These are phyloP conservation scores for Cheiracanthium punctorium DNA, from an alignment of 2,888 invertebrate species.

Conservation along the genomic window DNA sequence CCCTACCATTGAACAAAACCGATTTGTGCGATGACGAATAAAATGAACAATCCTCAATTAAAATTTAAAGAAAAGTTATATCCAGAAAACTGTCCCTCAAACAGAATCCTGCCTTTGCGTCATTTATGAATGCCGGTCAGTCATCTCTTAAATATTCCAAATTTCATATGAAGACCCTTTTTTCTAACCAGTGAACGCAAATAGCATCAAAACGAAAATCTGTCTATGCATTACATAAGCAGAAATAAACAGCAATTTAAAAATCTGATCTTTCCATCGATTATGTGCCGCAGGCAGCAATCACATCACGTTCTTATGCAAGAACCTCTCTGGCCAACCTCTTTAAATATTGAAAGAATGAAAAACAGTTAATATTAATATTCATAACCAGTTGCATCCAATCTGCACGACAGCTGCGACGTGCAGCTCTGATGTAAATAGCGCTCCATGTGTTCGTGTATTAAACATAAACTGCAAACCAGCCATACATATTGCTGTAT, in stretches of 20 bases:
- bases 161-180: too few relatives aligned
- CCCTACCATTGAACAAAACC: too few relatives aligned
- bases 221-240: neutral
- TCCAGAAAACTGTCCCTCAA: too few relatives aligned
- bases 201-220: neutral
- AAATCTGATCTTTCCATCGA: neutral
- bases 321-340: neutral
- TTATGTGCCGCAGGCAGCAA: neutral
- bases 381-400: conserved; percentile 47
- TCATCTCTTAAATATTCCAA: too few relatives aligned
- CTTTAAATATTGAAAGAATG: conserved; percentile 50
- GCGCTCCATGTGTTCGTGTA: neutral
- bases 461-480: neutral
- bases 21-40: too few relatives aligned
- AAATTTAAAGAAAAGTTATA: too few relatives aligned
- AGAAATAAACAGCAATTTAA: neutral
- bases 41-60: too few relatives aligned
- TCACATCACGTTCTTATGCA: neutral
- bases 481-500: neutral
- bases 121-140: too few relatives aligned
- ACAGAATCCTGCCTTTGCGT: too few relatives aligned
- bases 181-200: too few relatives aligned
- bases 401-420: neutral
- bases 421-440: neutral
- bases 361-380: conserved; percentile 46